Conservation (phyloP, 2,888 invertebrate genomes). For the Heliconius aoede region DNA sequence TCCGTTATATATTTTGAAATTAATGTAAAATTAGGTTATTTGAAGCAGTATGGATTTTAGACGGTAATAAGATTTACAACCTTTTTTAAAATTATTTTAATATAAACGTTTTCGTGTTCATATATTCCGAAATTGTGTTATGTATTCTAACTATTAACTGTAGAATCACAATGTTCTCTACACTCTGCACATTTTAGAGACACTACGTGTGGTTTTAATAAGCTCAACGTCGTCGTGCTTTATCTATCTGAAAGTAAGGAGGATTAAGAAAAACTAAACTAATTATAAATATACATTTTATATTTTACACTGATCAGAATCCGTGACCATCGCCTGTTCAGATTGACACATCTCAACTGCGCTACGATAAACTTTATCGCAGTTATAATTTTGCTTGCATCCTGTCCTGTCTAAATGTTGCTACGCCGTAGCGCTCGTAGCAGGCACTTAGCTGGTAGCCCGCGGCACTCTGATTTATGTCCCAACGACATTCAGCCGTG, state of each 20-base stretch:
- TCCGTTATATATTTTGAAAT: neutral
- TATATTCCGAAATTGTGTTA: neutral
- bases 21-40: too few species aligned
- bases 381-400: too few species aligned
- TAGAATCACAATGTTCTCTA: neutral
- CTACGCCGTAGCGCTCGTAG: constrained; percentile 60
- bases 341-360: too few species aligned
- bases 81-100: neutral
- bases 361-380: too few species aligned
- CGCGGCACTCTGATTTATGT: constrained; percentile 81
- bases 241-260: neutral
- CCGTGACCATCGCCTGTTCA: too few species aligned
- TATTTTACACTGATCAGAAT: too few species aligned
- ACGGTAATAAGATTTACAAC: too few species aligned
- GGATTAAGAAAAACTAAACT: neutral
- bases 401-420: constrained; percentile 55
- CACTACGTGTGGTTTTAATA: neutral
- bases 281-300: too few species aligned
- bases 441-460: constrained; percentile 82
- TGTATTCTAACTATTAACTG: neutral
- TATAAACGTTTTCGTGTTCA: neutral
- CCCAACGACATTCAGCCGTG: constrained; percentile 73
- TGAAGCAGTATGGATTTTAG: too few species aligned
- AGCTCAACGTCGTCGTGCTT: neutral
- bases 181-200: neutral